phyloP scores from a whole-genome alignment of 1,140 invertebrate species.

The Bombyx mori region DNA sequence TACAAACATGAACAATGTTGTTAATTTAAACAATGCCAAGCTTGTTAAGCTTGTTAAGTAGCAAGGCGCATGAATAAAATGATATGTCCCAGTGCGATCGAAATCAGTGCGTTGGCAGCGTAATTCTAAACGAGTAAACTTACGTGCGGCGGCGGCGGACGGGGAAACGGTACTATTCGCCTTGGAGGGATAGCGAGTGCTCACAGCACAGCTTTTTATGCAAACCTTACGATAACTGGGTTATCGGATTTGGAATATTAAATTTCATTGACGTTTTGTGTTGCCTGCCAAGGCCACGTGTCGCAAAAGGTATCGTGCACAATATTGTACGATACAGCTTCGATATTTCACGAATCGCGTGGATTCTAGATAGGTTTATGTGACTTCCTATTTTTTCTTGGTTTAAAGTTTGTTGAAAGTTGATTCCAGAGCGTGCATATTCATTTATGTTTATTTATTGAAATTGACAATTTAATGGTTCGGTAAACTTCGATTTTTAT shows the following conservation, averaged over 20 bases:
- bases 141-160: constrained; percentile 60
- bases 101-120: constrained; percentile 33
- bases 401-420: too few relatives aligned
- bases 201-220: constrained; percentile 56
- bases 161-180: constrained; percentile 52
- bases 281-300: constrained; percentile 51
- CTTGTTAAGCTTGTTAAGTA: too few relatives aligned
- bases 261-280: constrained; percentile 54
- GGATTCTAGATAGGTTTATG: too few relatives aligned
- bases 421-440: too few relatives aligned
- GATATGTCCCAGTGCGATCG: too few relatives aligned
- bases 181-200: constrained; percentile 41
- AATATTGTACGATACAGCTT: constrained; percentile 11
- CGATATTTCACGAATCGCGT: constrained; percentile 2
- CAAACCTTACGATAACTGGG: constrained; percentile 58
- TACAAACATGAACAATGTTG: too few relatives aligned
- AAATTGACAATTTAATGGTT: too few relatives aligned
- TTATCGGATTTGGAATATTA: constrained; percentile 61
- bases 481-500: too few relatives aligned
- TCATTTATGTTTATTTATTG: too few relatives aligned
- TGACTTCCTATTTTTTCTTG: too few relatives aligned
- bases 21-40: too few relatives aligned
- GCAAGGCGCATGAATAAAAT: too few relatives aligned
- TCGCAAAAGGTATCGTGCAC: constrained; percentile 31
- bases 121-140: constrained; percentile 35